A percentile compares a stretch with the other conserved stretches of the same genome.
These are phyloP conservation scores for Kryptopterus vitreolus DNA, from an alignment of 2,797 vertebrate species.

Conservation along the genomic window DNA sequence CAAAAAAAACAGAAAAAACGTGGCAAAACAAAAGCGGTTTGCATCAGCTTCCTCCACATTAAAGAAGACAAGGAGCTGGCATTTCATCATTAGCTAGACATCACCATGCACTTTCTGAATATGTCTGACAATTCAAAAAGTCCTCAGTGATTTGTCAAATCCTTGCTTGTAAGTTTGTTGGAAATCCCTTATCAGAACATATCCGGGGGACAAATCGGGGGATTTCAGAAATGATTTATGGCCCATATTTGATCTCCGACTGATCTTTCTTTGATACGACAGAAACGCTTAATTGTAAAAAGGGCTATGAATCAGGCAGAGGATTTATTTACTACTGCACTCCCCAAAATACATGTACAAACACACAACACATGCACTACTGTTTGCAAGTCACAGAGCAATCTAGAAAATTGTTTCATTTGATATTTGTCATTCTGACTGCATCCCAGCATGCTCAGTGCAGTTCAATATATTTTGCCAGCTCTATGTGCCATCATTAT, in stretches of 20 bases:
- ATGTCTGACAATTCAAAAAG: slow-evolving; percentile 40
- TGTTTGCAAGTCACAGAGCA: neutral
- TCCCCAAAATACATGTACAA: neutral
- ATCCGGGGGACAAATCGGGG: slow-evolving; percentile 41
- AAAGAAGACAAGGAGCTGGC: slow-evolving; percentile 58
- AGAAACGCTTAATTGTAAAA: slow-evolving; percentile 34
- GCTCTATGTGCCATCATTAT: neutral
- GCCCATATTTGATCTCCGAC: slow-evolving; percentile 44
- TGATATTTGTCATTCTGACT: slow-evolving; percentile 7
- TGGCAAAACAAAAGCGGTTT: slow-evolving; percentile 50
- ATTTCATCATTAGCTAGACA: slow-evolving; percentile 62
- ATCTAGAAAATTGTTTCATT: slow-evolving; percentile 1
- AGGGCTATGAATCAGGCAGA: slow-evolving; percentile 26
- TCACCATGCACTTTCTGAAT: slow-evolving; percentile 52
- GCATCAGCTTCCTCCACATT: slow-evolving; percentile 51
- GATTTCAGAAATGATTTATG: slow-evolving; percentile 40
- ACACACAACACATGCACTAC: neutral
- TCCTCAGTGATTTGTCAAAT: slow-evolving; percentile 30
- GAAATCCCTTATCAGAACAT: slow-evolving; percentile 27
- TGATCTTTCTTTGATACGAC: slow-evolving; percentile 39
- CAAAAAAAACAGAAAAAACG: slow-evolving; percentile 18
- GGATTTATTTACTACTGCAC: neutral
- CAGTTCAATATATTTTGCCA: slow-evolving; percentile 1
- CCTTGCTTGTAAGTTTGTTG: slow-evolving; percentile 12
- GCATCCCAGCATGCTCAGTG: neutral